phyloP scores from a whole-genome alignment of 2,888 invertebrate species.

The Myathropa florea region DNA sequence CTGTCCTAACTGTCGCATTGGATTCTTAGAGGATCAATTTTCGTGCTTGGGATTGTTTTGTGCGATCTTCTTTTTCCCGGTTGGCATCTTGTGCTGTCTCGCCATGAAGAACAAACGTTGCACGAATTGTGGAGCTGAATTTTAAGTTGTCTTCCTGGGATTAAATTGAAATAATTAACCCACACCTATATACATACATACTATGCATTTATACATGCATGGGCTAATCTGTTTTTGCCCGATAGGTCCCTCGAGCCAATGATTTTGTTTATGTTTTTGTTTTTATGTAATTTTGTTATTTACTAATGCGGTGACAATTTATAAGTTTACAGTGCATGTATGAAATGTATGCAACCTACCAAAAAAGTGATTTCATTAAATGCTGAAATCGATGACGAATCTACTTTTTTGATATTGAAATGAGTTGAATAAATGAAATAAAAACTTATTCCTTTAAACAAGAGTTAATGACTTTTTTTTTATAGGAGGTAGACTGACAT shows the following conservation, averaged over 20 bases:
- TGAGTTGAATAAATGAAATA: too few species aligned
- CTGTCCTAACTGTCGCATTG: constrained; percentile 94
- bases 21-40: constrained; percentile 92
- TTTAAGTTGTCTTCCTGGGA: constrained; percentile 76
- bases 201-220: not conserved
- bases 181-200: not conserved
- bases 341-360: not conserved
- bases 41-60: constrained; percentile 91
- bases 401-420: not conserved
- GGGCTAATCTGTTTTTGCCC: not conserved
- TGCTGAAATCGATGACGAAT: not conserved
- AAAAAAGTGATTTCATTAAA: not conserved
- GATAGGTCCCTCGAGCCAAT: not conserved
- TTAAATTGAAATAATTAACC: not conserved
- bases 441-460: too few species aligned
- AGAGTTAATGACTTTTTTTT: too few species aligned
- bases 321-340: not conserved
- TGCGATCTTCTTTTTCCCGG: constrained; percentile 85
- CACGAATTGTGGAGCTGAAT: constrained; percentile 92
- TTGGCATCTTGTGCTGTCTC: constrained; percentile 93
- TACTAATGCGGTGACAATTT: not conserved
- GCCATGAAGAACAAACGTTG: constrained; percentile 91
- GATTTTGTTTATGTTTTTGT: not conserved
- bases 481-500: too few species aligned
- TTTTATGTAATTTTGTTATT: not conserved